Conservation (phyloP, 2,888 invertebrate genomes). For the Vesta saturnalis region DNA sequence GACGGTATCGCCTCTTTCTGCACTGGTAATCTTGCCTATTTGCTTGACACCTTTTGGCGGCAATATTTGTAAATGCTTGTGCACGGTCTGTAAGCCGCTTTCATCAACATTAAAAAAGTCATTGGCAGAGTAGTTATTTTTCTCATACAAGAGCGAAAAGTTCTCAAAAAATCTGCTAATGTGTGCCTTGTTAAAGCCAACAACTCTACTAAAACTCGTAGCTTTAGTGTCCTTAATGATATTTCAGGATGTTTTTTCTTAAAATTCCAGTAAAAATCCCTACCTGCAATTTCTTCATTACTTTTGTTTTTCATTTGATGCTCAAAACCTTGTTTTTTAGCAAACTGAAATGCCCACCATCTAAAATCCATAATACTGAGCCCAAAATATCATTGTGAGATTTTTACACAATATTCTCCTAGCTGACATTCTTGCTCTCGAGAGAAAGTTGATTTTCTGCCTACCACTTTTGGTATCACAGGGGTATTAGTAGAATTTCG, state of each 20-base stretch:
- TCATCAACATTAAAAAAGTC: conserved; percentile 54
- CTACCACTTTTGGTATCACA: conserved; percentile 1
- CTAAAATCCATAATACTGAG: neutral
- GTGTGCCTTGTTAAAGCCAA: conserved; percentile 9
- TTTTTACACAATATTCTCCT: neutral
- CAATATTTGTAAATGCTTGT: conserved; percentile 51
- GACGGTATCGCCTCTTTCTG: conserved; percentile 54
- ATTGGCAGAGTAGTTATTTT: too few relatives aligned
- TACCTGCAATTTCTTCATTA: neutral
- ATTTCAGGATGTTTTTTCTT: conserved; percentile 16
- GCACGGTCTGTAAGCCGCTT: conserved; percentile 54
- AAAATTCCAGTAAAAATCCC: conserved; percentile 9
- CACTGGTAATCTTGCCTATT: conserved; percentile 53
- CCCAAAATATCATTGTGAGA: conserved; percentile 3
- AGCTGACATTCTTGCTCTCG: conserved; percentile 1
- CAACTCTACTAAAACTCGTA: conserved; percentile 3
- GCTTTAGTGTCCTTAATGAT: conserved; percentile 39
- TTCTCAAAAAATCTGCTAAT: conserved; percentile 7
- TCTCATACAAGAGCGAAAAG: neutral
- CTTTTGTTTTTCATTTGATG: neutral
- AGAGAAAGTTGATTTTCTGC: neutral
- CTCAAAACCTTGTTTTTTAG: conserved; percentile 2
- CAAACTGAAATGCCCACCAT: neutral
- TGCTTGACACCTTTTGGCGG: conserved; percentile 54
- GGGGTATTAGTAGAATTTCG: neutral